Evolutionary conservation across 2,888 invertebrate species (phyloP), one percentile per base, ranked within the genome.

Genomic region (Cryptophagus acutangulus): DNA sequence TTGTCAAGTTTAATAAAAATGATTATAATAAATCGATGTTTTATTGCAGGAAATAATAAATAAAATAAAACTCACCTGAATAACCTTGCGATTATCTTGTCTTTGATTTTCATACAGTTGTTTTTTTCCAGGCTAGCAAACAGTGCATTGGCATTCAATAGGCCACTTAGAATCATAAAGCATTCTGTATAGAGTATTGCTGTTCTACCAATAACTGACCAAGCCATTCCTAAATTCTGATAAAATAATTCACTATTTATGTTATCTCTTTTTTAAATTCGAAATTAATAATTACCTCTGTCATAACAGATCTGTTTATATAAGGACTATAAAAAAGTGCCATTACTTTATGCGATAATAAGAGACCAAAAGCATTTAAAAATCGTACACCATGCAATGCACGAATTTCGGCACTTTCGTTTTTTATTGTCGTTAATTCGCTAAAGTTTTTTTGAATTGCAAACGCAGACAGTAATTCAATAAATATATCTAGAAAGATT

Each of bases 101-200:
- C 68, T 52, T 69, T 72, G 36, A 77, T 62, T 46, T 74, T 70
- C 41, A 78, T 73, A 1, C 69, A 69, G 9, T 72, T 72, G 51
- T 70, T 71, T 41, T 61, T 71, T 40, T 75, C 71, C 17, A 78
- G 62, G 45, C 77, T 77, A 45, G 70, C 67, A 1, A 78, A 61
- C 1, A 79, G 65, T 33, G 74, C 71, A 59, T 73, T 69, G 0
- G 77, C 74, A 51, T 75, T 76, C 12, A 80, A 58, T 41, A 78
- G 73, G 1, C 79, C 79, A 48, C 79, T 79, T 10, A 80, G 65
- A 42, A 78, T 71, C 10, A 80, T 64, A 53, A 80, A 80, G 33
- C 75, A 73, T 59, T 80, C 79, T 0, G 80, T 80, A 59, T 79
- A 79, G 12, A 79, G 64, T 10, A 78, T 77, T 0, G 79, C 77